Evolutionary conservation across 2,113 vertebrate species (phyloP).

Genomic region (Plectropomus leopardus): DNA sequence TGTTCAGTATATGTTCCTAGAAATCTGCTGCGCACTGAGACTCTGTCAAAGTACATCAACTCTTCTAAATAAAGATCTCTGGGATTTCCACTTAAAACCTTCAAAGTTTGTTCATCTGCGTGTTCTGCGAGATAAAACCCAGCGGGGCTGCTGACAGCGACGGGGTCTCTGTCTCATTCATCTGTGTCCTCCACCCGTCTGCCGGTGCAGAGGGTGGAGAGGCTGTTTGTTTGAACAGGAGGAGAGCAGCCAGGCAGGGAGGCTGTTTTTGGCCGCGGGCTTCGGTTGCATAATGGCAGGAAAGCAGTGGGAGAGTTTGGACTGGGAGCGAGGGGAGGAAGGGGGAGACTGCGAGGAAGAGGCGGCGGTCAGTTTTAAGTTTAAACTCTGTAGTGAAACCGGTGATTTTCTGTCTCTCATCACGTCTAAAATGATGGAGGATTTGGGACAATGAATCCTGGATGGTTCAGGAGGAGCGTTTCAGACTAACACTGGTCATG

Average conservation of each 20-base stretch:
- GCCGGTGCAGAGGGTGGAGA: slow-evolving; percentile 34
- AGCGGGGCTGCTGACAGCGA: background rate
- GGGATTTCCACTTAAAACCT: slow-evolving; percentile 6
- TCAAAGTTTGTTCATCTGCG: slow-evolving; percentile 39
- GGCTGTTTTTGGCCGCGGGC: slow-evolving; percentile 48
- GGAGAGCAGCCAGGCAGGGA: slow-evolving; percentile 28
- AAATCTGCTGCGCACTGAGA: background rate
- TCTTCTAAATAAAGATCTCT: background rate
- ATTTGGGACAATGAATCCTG: background rate
- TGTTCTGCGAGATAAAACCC: slow-evolving; percentile 5
- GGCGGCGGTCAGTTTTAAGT: background rate
- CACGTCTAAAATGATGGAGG: background rate
- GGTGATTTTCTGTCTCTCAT: background rate
- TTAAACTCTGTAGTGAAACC: background rate
- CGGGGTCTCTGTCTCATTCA: background rate
- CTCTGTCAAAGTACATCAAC: background rate
- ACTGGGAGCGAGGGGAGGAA: slow-evolving; percentile 8
- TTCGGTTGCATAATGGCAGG: slow-evolving; percentile 59
- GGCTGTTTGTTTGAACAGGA: slow-evolving; percentile 59
- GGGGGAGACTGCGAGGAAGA: background rate
- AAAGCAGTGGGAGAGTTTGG: slow-evolving; percentile 57
- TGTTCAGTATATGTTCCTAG: background rate
- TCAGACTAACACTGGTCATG: too few relatives aligned
- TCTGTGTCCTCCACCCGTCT: slow-evolving; percentile 44
- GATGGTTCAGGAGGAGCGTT: too few relatives aligned